Base-by-base conservation (phyloP, 2,797 vertebrate species). In the Mus spretus region DNA sequence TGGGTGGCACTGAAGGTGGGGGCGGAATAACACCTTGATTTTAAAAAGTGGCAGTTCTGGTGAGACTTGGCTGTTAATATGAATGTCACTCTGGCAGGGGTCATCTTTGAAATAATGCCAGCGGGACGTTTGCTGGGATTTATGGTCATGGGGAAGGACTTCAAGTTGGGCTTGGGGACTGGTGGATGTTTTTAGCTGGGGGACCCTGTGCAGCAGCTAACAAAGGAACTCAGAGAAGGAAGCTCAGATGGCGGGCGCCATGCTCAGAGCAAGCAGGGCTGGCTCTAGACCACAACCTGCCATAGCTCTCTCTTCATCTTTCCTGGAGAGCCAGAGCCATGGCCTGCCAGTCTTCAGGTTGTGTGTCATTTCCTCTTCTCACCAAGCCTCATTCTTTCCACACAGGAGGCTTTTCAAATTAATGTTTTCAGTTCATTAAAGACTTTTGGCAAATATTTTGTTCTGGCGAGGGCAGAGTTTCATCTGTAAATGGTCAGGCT, bases 351-450 rank as follows among this genome's bases (percentile, higher is more conserved):
- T 97, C 98, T 98, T 91, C 96, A 96, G 97, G 72, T 79, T 91
- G 93, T 97, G 95, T 98, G 98, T 98, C 98, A 98, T 98, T 98
- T 98, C 98, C 98, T 98, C 98, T 96, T 96, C 97, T 96, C 97
- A 8, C 4, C 72, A 87, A 97, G 93, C 86, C 97, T 98, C 98
- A 98, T 95, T 98, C 98, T 98, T 98, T 98, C 98, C 98, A 98
- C 96, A 92, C 96, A 97, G 82, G 97, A 97, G 97, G 84, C 96
- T 98, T 97, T 97, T 97, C 96, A 98, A 96, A 98, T 98, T 93
- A 98, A 96, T 6, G 0, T 97, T 98, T 98, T 98, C 34, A 0
- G 97, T 98, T 98, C 97, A 83, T 98, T 97, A 98, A 98, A 98
- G 91, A 91, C 91, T 96, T 97, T 98, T 95, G 24, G 93, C 97